These are phyloP conservation scores for Listronotus oregonensis DNA, from an alignment of 1,140 invertebrate species.

Conservation along the genomic window DNA sequence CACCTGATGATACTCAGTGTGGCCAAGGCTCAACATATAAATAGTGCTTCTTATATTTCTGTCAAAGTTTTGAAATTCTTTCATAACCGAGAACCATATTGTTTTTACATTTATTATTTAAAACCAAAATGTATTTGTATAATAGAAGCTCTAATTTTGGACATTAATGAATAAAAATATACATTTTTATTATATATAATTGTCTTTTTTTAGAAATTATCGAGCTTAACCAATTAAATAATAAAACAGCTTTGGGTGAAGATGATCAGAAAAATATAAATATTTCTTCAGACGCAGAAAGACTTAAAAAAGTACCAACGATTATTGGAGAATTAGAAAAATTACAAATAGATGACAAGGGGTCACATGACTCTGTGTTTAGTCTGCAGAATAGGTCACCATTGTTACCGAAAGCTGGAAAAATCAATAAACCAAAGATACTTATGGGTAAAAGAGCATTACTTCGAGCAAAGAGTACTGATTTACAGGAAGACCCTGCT, in stretches of 20 bases:
- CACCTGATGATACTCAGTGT: too few species aligned
- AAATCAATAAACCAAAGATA: constrained; percentile 1
- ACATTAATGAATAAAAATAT: too few species aligned
- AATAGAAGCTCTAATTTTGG: too few species aligned
- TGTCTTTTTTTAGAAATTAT: too few species aligned
- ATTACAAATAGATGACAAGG: neutral
- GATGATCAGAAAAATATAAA: neutral
- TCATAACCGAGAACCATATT: too few species aligned
- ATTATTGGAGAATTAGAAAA: neutral
- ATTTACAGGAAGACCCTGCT: neutral
- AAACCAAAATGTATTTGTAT: too few species aligned
- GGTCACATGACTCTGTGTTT: constrained; percentile 15
- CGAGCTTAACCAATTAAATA: neutral
- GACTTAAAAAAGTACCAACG: neutral
- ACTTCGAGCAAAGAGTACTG: constrained; percentile 13
- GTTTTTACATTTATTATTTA: too few species aligned
- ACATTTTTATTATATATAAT: too few species aligned
- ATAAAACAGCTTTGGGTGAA: neutral
- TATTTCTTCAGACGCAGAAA: neutral
- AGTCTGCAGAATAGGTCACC: neutral
- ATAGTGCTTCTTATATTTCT: too few species aligned
- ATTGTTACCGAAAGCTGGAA: constrained; percentile 2
- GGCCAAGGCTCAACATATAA: too few species aligned
- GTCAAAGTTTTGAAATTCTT: too few species aligned
- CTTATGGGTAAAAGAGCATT: constrained; percentile 15